Percentiles rank a stretch among this genome's conserved stretches.
Conservation (phyloP, 2,888 invertebrate species). For the Nomada hirtipes region DNA sequence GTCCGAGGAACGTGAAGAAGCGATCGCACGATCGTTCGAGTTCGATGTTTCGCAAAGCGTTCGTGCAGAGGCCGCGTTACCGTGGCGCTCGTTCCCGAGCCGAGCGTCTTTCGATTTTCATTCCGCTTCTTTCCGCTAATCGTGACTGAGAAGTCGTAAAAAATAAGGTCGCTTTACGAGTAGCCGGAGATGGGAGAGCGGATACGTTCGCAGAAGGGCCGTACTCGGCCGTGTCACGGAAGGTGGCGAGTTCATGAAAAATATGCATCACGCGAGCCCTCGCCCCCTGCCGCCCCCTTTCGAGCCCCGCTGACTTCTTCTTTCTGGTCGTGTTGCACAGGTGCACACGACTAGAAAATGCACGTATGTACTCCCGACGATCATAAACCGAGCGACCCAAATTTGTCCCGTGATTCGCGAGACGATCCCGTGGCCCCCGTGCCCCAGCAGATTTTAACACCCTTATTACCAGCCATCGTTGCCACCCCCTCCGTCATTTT, state of each 20-base stretch:
- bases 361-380: constrained; percentile 1
- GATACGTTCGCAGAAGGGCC: constrained; percentile 81
- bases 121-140: constrained; percentile 78
- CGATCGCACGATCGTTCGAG: constrained; percentile 20
- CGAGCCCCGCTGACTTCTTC: background rate
- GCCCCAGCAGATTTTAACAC: constrained; percentile 29
- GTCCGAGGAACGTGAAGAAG: constrained; percentile 19
- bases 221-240: constrained; percentile 79
- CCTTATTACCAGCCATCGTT: constrained; percentile 20
- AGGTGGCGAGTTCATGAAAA: constrained; percentile 80
- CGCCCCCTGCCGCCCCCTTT: background rate
- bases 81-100: background rate
- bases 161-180: constrained; percentile 82
- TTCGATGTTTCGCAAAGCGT: constrained; percentile 17
- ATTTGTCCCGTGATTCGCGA: constrained; percentile 71
- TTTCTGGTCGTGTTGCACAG: constrained; percentile 39
- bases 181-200: constrained; percentile 80
- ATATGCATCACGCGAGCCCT: constrained; percentile 80
- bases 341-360: constrained; percentile 38
- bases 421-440: background rate
- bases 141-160: constrained; percentile 79
- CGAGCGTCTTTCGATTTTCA: constrained; percentile 71
- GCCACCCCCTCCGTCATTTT: background rate
- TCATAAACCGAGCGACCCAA: constrained; percentile 80
- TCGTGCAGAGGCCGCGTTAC: constrained; percentile 41